Evolutionary conservation across 1,140 invertebrate species (phyloP).

Genomic region (Pantala flavescens): DNA sequence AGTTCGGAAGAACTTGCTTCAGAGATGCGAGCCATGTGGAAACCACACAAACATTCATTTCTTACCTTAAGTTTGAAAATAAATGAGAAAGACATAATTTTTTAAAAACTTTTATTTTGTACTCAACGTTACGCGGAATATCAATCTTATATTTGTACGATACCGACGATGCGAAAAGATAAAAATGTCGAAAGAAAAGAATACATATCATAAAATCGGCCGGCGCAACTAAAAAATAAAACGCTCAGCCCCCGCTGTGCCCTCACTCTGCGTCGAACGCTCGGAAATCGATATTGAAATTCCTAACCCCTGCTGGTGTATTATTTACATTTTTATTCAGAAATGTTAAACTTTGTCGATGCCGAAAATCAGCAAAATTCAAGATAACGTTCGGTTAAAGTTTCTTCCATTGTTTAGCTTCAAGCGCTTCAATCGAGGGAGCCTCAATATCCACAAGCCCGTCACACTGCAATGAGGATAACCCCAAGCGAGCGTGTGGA

Average conservation of each 20-base stretch:
- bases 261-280: neutral
- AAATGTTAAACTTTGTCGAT: neutral
- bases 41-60: too few relatives aligned
- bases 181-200: too few relatives aligned
- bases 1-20: neutral
- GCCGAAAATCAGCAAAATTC: too few relatives aligned
- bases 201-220: neutral
- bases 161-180: too few relatives aligned
- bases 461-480: neutral
- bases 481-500: slow-evolving; percentile 1
- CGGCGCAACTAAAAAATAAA: neutral
- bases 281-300: slow-evolving; percentile 3
- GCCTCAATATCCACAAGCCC: neutral
- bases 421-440: neutral
- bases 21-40: too few relatives aligned
- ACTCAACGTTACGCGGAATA: too few relatives aligned
- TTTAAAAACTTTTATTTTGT: too few relatives aligned
- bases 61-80: too few relatives aligned
- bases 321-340: neutral
- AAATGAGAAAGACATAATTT: too few relatives aligned
- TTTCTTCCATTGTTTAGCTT: neutral
- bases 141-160: too few relatives aligned
- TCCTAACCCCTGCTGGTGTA: neutral
- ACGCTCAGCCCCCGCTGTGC: neutral
- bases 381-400: too few relatives aligned